Percentiles rank a stretch among this genome's conserved stretches.
These are phyloP conservation scores for Oncorhynchus masou DNA, from an alignment of 2,113 vertebrate species.

Conservation along the genomic window DNA sequence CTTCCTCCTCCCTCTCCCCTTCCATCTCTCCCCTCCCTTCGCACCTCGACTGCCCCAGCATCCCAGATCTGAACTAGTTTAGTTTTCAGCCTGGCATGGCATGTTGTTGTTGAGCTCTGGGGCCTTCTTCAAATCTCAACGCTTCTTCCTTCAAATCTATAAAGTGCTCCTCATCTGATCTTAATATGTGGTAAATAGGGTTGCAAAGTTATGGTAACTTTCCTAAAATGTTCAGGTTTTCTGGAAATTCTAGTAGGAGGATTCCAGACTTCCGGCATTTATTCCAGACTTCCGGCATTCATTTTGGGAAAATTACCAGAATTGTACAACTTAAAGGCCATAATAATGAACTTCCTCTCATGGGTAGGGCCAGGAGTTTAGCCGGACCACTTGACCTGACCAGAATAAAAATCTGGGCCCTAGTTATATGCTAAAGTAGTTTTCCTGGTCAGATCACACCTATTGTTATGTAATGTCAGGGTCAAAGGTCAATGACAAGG, in stretches of 20 bases:
- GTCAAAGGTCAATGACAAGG: not conserved
- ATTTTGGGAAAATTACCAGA: too few relatives aligned
- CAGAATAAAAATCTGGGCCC: too few relatives aligned
- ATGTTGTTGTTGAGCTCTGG: slow-evolving; percentile 6
- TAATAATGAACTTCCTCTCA: not conserved
- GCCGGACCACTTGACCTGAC: too few relatives aligned
- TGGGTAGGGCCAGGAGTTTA: too few relatives aligned
- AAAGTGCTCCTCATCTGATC: not conserved
- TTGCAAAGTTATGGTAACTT: too few relatives aligned
- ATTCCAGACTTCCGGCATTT: too few relatives aligned
- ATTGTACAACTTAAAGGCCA: not conserved
- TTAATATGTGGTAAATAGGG: slow-evolving; percentile 3
- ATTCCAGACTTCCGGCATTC: too few relatives aligned
- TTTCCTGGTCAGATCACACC: not conserved
- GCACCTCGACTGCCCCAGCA: slow-evolving; percentile 1
- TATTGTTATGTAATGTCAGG: not conserved
- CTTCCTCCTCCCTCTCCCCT: not conserved
- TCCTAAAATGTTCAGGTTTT: too few relatives aligned
- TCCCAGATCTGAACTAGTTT: slow-evolving; percentile 25
- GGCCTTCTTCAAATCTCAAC: slow-evolving; percentile 13
- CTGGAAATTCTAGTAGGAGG: too few relatives aligned
- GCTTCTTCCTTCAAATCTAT: not conserved
- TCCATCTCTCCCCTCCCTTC: not conserved
- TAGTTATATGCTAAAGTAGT: too few relatives aligned
- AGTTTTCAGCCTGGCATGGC: slow-evolving; percentile 2